Evolutionary conservation across 2,113 vertebrate species (phyloP).

Genomic region (Cercopithecus mona): DNA sequence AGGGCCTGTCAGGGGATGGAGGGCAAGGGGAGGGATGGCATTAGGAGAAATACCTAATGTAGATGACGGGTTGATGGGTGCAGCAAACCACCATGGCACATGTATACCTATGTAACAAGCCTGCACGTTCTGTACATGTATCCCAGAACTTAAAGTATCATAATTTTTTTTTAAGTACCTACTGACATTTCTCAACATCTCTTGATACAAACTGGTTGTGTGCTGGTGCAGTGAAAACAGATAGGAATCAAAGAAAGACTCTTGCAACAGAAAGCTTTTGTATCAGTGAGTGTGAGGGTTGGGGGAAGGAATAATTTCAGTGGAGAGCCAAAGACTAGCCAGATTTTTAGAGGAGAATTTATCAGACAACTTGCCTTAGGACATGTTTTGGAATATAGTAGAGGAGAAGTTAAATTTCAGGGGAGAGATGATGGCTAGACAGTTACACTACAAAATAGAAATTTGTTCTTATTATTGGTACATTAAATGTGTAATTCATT

Average conservation of each 20-base stretch:
- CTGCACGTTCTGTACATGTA: no score
- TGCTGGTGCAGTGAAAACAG: slow-evolving; percentile 37
- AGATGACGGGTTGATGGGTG: no score
- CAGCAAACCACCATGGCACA: no score
- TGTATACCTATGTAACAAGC: no score
- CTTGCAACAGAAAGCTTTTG: slow-evolving; percentile 51
- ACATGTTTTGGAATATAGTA: slow-evolving; percentile 30
- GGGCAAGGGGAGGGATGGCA: no score
- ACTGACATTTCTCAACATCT: slow-evolving; percentile 65
- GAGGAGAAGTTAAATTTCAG: slow-evolving; percentile 59
- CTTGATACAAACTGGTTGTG: slow-evolving; percentile 67
- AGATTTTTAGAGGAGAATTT: slow-evolving; percentile 63
- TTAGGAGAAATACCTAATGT: no score
- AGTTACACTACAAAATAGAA: slow-evolving; percentile 64
- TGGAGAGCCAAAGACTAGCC: slow-evolving; percentile 57
- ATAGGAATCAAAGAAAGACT: slow-evolving; percentile 64
- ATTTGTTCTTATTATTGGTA: slow-evolving; percentile 39
- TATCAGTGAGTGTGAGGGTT: neutral
- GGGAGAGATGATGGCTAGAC: neutral
- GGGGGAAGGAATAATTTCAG: slow-evolving; percentile 45
- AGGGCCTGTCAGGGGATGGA: no score
- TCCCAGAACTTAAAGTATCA: no score
- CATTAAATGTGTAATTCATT: slow-evolving; percentile 63
- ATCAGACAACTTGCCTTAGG: slow-evolving; percentile 71
- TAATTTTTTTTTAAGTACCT: slow-evolving; percentile 29